Evolutionary conservation across 1,140 invertebrate species (phyloP).

Genomic region (Scaptomyza hsui): DNA sequence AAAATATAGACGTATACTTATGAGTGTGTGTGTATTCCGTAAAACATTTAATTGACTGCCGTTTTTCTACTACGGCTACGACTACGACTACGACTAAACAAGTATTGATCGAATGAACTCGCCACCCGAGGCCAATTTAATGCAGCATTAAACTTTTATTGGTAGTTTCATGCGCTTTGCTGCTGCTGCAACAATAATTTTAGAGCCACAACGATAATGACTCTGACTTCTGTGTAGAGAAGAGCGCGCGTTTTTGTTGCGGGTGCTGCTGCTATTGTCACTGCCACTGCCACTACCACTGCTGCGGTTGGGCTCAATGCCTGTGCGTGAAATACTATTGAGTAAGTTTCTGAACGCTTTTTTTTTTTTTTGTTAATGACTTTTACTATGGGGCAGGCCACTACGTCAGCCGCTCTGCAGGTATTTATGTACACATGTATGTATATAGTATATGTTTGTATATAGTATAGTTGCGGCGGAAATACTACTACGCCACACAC

Average conservation of each 20-base stretch:
- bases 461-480: conserved; percentile 47
- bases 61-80: conserved; percentile 21
- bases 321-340: conserved; percentile 74
- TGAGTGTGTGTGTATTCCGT: conserved; percentile 47
- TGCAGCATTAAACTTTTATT: conserved; percentile 73
- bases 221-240: conserved; percentile 34
- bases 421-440: conserved; percentile 20
- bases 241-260: conserved; percentile 64
- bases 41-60: conserved; percentile 69
- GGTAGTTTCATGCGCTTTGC: conserved; percentile 57
- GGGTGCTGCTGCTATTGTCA: not conserved
- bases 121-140: conserved; percentile 60
- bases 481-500: conserved; percentile 74
- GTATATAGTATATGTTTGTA: conserved; percentile 4
- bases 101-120: conserved; percentile 69
- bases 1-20: conserved; percentile 10
- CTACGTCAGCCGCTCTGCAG: conserved; percentile 58
- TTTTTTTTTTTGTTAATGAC: conserved; percentile 62
- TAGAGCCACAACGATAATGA: conserved; percentile 50
- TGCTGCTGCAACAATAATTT: conserved; percentile 53
- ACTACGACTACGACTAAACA: no score
- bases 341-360: conserved; percentile 56
- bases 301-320: not conserved
- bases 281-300: not conserved
- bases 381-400: conserved; percentile 73